Evolutionary conservation across 2,113 vertebrate species (phyloP).

Genomic region (Caretta caretta): DNA sequence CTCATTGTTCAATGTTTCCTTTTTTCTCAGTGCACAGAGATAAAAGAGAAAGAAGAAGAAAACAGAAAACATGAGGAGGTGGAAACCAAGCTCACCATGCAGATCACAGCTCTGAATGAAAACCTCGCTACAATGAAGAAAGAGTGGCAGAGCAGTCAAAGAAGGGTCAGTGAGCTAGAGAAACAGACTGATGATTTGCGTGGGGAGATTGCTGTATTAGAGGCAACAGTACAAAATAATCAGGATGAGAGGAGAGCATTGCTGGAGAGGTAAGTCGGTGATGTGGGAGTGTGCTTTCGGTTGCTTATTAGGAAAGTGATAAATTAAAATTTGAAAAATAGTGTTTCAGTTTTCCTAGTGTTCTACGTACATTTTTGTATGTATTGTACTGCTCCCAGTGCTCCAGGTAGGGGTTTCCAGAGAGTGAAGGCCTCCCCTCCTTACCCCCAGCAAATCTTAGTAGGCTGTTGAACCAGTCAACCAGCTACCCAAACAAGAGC

Average conservation of each 20-base stretch:
- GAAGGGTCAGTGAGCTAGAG: conserved; percentile 92
- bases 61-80: conserved; percentile 88
- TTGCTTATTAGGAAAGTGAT: not conserved
- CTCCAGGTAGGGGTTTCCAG: not conserved
- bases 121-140: conserved; percentile 96
- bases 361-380: not conserved
- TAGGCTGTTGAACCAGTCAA: not conserved
- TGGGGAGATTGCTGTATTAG: conserved; percentile 96
- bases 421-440: not conserved
- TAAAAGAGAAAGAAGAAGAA: conserved; percentile 87
- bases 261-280: conserved; percentile 86
- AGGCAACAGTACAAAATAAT: conserved; percentile 97
- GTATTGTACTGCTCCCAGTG: not conserved
- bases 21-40: conserved; percentile 83
- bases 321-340: not conserved
- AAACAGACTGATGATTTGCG: conserved; percentile 96
- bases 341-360: not conserved
- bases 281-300: not conserved
- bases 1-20: not conserved
- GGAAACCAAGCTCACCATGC: conserved; percentile 86
- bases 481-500: not conserved
- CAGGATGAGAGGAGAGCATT: conserved; percentile 96
- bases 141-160: conserved; percentile 95
- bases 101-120: conserved; percentile 94
- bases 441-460: not conserved